Evolutionary conservation across 2,888 invertebrate genomes (phyloP), one percentile per base, ranked within the genome.

Genomic region (Cantharis flavilabris): DNA sequence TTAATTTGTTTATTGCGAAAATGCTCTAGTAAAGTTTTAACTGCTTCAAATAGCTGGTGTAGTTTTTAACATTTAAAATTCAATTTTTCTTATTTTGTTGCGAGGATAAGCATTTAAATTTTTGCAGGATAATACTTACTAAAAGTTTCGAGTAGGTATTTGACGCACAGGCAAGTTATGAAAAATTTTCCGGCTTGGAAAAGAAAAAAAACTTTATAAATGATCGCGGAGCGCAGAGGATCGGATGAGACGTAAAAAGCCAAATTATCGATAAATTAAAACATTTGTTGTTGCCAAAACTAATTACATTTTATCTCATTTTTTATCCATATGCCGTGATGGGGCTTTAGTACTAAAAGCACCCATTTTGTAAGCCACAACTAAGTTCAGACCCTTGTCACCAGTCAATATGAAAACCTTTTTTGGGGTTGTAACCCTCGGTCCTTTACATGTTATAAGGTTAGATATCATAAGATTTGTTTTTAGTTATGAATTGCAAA

Each of bases 321-420:
- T 67, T 67, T 67, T 67, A 67, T 67, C 26, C 23, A 67, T 23
- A 26, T 23, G 26, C 65, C 20, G 49, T 49, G 26, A 26, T 67
- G 23, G 65, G 65, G 65, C 26, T 67, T 67, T 67, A 67, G 65
- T n/a, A 67, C 65, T 67, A 67, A 67, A 67, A 67, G 65, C 65
- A 67, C 65, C 65, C 65, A 67, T 67, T 67, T 67, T 67, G 65
- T 67, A 67, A 67, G 26, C 65, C 65, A 67, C 65, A 67, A 67
- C 65, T 67, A 67, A 67, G 65, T 67, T 67, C 65, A 23, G 65
- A 67, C 65, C 65, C 65, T 67, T 67, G 65, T 67, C 65, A 67
- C 65, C 65, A 67, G 65, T 67, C 65, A 67, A 67, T 67, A 67
- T 67, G 20, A 67, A 67, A 67, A 20, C 65, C 65, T 67, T 67